Conservation (phyloP, 92 coral and sea anemone genomes). For the Isaurus tuberculatus region DNA sequence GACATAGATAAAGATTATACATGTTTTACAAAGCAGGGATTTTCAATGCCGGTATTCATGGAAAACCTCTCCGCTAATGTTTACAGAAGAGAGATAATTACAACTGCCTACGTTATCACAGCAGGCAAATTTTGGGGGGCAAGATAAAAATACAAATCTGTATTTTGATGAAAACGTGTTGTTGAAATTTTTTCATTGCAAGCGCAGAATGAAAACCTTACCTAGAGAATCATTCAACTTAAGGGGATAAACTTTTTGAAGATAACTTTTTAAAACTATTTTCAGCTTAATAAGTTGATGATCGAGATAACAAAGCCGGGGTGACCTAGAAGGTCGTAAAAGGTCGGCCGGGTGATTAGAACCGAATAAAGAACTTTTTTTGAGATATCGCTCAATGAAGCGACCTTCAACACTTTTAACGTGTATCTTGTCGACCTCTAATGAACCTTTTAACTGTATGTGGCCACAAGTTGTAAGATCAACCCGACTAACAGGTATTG, state of each 20-base stretch:
- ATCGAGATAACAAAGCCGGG: background rate
- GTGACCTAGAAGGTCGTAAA: background rate
- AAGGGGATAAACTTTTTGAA: background rate
- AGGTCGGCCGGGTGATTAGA: conserved; percentile 17
- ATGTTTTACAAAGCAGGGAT: too few relatives aligned
- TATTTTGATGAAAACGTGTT: too few relatives aligned
- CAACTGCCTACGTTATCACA: too few relatives aligned
- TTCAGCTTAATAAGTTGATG: background rate
- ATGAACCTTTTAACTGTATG: background rate
- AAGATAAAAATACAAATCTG: too few relatives aligned
- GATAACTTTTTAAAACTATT: background rate
- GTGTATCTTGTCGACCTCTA: background rate
- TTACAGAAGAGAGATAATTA: too few relatives aligned
- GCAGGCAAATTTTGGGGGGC: too few relatives aligned
- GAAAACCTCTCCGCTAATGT: too few relatives aligned
- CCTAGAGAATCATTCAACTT: too few relatives aligned
- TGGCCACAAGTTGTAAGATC: conserved; percentile 9
- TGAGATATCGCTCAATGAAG: background rate
- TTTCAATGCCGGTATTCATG: too few relatives aligned
- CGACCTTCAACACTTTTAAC: conserved; percentile 28
- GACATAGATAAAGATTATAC: too few relatives aligned
- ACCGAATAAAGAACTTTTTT: background rate
- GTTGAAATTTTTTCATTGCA: too few relatives aligned
- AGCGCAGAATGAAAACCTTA: too few relatives aligned
- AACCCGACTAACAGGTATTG: background rate